Base-by-base conservation (phyloP, 2,888 invertebrate species). In the Lissocephala sabroskyi region DNA sequence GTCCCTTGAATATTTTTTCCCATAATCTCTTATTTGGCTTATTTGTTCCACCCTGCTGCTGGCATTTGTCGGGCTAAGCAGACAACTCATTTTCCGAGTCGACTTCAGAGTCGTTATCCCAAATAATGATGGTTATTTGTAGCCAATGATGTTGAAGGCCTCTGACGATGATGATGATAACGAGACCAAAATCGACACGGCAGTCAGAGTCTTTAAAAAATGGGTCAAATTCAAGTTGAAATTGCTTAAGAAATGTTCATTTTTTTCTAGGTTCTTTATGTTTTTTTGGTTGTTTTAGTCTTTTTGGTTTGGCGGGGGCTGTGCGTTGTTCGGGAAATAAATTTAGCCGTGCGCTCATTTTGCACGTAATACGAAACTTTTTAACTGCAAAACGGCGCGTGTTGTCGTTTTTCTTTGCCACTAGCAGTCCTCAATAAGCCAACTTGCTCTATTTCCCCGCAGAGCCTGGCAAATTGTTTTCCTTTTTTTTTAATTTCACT, bases 341-440 rank as follows among this genome's bases (percentile, higher is more conserved):
- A 67, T 65, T 65, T 64, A 59, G 63, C 53, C 57, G 45, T 56
- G 53, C 58, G 47, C 65, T 56, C 58, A 65, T 65, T 68, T 65
- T 56, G 68, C 71, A 68, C 67, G 71, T 71, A 68, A 66, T 65
- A 60, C 65, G 57, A 60, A 66, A 60, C 57, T 70, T 65, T 65
- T 57, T 59, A 59, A 61, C 64, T 56, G 62, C 45, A 53, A 56
- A 59, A 62, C 57, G 48, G 63, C 65, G 61, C 71, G 62, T 70
- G 59, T 41, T 52, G 52, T 62, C 58, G 61, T 59, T 59, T 61
- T 63, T 70, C 52, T 58, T 59, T 29, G 23, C 55, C 54, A n/a
- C n/a, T n/a, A n/a, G n/a, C n/a, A n/a, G n/a, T n/a, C n/a, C n/a
- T n/a, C n/a, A n/a, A n/a, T n/a, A n/a, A n/a, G n/a, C 17, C 7